These are phyloP conservation scores for Benthosema pterotum DNA, from an alignment of 2,797 vertebrate species.

Conservation along the genomic window DNA sequence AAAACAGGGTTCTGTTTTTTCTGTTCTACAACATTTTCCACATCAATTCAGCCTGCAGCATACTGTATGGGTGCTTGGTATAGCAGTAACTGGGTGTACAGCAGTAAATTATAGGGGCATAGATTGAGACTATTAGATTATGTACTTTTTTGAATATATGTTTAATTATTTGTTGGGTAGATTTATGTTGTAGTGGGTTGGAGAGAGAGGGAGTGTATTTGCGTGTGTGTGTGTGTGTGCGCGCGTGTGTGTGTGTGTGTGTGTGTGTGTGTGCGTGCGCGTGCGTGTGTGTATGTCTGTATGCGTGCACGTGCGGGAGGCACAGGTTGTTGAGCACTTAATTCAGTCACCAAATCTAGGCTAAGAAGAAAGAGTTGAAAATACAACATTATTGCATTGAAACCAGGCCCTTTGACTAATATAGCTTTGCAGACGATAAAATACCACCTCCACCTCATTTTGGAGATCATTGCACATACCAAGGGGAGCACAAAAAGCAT, in stretches of 20 bases:
- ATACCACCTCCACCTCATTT: constrained; percentile 10
- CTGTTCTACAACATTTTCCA: constrained; percentile 21
- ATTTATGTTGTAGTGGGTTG: constrained; percentile 38
- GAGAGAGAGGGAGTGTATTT: background rate
- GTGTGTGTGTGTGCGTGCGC: no score
- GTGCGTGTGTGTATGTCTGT: no score
- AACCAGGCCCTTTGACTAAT: constrained; percentile 15
- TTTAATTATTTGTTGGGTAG: constrained; percentile 47
- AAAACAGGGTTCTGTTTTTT: constrained; percentile 14
- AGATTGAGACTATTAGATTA: constrained; percentile 23
- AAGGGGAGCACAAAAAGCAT: constrained; percentile 3
- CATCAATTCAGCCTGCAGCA: constrained; percentile 19
- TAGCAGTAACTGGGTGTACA: constrained; percentile 18
- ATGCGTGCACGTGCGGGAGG: background rate
- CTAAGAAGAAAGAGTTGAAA: constrained; percentile 4
- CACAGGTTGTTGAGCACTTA: constrained; percentile 25
- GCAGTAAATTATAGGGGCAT: constrained; percentile 13
- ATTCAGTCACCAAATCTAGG: constrained; percentile 15
- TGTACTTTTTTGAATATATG: constrained; percentile 34
- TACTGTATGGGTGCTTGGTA: constrained; percentile 26
- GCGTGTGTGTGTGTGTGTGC: no score
- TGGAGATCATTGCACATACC: constrained; percentile 26
- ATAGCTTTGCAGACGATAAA: constrained; percentile 2
- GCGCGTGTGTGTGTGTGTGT: no score
- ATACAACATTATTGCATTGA: constrained; percentile 14